Conservation (phyloP, 1,140 invertebrate species). For the Aphelinus certus region DNA sequence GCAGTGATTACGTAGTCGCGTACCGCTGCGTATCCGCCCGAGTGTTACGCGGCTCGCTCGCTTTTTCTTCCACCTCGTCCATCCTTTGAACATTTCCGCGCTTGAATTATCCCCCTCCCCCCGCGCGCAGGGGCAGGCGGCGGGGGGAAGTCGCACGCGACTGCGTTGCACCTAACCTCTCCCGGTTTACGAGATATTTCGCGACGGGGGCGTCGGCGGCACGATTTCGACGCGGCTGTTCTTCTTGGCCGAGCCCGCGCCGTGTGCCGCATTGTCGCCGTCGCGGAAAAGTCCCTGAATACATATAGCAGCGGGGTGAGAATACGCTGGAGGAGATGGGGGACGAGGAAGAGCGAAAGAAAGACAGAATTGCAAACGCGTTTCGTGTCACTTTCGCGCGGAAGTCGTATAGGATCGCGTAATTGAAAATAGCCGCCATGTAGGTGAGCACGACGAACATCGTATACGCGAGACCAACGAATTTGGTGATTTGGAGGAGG, state of each 20-base stretch:
- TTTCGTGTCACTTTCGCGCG: background rate
- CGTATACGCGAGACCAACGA: no score
- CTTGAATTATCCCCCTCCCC: no score
- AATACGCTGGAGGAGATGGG: background rate
- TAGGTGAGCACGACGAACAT: no score
- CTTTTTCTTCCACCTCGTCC: no score
- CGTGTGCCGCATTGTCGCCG: background rate
- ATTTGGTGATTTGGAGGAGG: no score
- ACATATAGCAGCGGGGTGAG: background rate
- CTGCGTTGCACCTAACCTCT: background rate
- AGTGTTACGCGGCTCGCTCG: background rate
- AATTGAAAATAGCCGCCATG: no score
- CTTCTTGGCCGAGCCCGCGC: background rate
- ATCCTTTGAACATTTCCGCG: no score
- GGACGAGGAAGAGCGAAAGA: background rate
- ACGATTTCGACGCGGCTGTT: constrained; percentile 13
- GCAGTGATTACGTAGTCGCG: background rate
- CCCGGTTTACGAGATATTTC: constrained; percentile 18
- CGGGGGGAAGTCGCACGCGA: no score
- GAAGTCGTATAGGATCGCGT: no score
- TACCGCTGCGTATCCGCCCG: constrained; percentile 6
- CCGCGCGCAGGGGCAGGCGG: no score
- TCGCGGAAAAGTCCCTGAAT: constrained; percentile 18
- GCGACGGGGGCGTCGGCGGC: background rate
- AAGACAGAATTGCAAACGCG: constrained; percentile 9